A percentile compares a stretch with the other conserved stretches of the same genome.
These are phyloP conservation scores for Panagrolaimus sp. DNA, from an alignment of 1,140 invertebrate species.

Conservation along the genomic window DNA sequence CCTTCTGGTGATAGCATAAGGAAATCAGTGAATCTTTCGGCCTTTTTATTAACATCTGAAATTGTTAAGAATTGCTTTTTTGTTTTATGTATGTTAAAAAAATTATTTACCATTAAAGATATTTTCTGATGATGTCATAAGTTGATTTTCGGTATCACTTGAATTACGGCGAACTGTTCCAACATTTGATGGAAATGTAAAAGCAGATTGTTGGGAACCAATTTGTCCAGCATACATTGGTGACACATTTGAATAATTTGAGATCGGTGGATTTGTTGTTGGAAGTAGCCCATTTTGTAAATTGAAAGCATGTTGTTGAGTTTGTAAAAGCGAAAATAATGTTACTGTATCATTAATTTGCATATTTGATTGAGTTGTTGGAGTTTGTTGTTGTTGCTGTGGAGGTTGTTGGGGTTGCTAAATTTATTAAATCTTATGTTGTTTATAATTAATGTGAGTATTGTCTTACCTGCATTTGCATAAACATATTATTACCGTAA, in stretches of 20 bases:
- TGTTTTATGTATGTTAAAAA: not conserved
- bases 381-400: conserved; percentile 15
- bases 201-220: not conserved
- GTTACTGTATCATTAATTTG: conserved; percentile 2
- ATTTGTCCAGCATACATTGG: conserved; percentile 3
- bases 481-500: conserved; percentile 10
- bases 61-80: not conserved
- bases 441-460: not conserved
- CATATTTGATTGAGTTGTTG: not conserved
- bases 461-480: conserved; percentile 18
- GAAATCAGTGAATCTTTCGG: conserved; percentile 40
- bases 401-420: not conserved
- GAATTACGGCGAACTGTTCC: conserved; percentile 3
- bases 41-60: conserved; percentile 21
- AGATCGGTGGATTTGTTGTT: conserved; percentile 7
- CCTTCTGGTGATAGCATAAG: conserved; percentile 38
- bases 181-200: conserved; percentile 1
- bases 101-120: conserved; percentile 6
- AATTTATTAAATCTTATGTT: not conserved
- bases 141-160: conserved; percentile 15
- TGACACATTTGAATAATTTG: conserved; percentile 6
- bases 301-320: conserved; percentile 5
- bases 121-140: conserved; percentile 3
- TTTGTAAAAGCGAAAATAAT: conserved; percentile 7
- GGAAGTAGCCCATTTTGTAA: conserved; percentile 8